Base-by-base conservation (phyloP, 2,888 invertebrate species). In the Sinelater perroti region DNA sequence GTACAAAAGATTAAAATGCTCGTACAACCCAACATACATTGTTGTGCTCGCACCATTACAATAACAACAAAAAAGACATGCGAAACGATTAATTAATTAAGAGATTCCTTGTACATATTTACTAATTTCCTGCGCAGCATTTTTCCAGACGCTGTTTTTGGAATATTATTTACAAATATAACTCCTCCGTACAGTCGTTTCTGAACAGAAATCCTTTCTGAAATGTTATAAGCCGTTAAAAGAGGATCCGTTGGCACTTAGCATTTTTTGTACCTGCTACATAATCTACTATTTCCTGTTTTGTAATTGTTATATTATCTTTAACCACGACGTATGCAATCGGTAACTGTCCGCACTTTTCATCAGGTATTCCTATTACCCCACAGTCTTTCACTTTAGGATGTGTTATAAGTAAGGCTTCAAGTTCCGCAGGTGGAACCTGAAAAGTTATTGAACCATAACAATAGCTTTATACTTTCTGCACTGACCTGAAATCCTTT, bases 111-210 rank as follows among this genome's bases (percentile, higher is more conserved):
- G n/a, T 5, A 30, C 3, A 30, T 3, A 3, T 30, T 11, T 3
- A 30, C 11, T 30, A 66, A 46, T 35, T 62, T 79, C 53, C 88
- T 82, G 60, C 91, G 81, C 28, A 93, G 78, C 67, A 93, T 90
- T 80, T 92, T 93, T 2, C 93, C 93, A 20, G 88, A 87, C 0
- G 88, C 83, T 67, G 87, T 90, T 75, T 88, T 90, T 13, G 92
- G 92, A 71, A 92, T 88, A 62, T 83, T 83, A 11, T 86, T 80
- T 0, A 90, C 75, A 73, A 93, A 91, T 61, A 81, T 78, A 1
- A 91, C 87, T 4, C 91, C 90, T 11, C 89, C 91, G 57, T 88
- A 83, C 44, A 92, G 78, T 67, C 81, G 83, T 73, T 92, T 92
- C 38, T 88, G 87, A 5, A 85, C 82, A 1, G 90, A 89, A 1